phyloP scores from a whole-genome alignment of 2,888 invertebrate species.

The Hirtodrosophila duncani region DNA sequence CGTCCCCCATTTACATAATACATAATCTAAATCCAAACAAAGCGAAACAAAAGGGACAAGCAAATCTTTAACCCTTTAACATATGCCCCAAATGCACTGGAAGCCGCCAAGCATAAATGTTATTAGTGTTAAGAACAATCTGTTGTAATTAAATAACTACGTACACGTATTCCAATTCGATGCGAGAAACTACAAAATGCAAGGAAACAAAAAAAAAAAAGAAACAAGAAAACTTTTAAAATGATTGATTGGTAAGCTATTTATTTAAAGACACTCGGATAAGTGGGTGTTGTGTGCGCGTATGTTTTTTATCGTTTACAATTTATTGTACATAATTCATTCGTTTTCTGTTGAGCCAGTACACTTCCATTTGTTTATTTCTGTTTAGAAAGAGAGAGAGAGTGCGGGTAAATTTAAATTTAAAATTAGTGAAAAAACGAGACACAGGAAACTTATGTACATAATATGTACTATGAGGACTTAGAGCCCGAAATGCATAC shows the following conservation, averaged over 20 bases:
- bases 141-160: slow-evolving; percentile 41
- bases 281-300: slow-evolving; percentile 30
- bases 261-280: slow-evolving; percentile 49
- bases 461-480: slow-evolving; percentile 46
- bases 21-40: slow-evolving; percentile 18
- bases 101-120: slow-evolving; percentile 17
- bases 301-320: slow-evolving; percentile 47
- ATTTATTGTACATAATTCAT: slow-evolving; percentile 70
- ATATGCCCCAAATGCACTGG: slow-evolving; percentile 7
- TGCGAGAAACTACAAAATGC: slow-evolving; percentile 5
- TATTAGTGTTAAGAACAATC: slow-evolving; percentile 17
- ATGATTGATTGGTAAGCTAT: slow-evolving; percentile 20
- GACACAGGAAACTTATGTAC: slow-evolving; percentile 54
- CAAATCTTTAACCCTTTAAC: slow-evolving; percentile 15
- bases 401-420: slow-evolving; percentile 43
- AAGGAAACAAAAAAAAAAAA: slow-evolving; percentile 4
- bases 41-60: slow-evolving; percentile 24
- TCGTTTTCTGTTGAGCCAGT: slow-evolving; percentile 46
- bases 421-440: slow-evolving; percentile 51
- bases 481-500: slow-evolving; percentile 20
- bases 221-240: slow-evolving; percentile 4
- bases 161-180: slow-evolving; percentile 22
- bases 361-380: slow-evolving; percentile 37
- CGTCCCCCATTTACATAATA: slow-evolving; percentile 37
- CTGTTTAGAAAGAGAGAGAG: slow-evolving; percentile 40